Conservation (phyloP, 2,797 vertebrate species). For the Acanthiza pusilla region DNA sequence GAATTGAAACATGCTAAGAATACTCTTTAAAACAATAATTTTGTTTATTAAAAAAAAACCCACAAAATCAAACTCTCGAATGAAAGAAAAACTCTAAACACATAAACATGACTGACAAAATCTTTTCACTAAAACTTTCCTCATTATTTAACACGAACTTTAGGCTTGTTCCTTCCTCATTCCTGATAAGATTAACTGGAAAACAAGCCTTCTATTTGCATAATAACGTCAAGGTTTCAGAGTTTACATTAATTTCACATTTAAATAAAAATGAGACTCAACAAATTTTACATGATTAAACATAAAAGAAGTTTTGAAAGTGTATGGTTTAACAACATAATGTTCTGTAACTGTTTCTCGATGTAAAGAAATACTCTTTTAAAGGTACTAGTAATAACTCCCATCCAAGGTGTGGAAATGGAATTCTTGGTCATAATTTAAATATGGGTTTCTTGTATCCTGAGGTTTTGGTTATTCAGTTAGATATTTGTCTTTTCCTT, state of each 20-base stretch:
- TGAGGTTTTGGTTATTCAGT: background rate
- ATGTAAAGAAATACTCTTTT: background rate
- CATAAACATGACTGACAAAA: background rate
- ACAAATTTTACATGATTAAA: background rate
- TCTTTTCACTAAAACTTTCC: background rate
- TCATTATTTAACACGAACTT: background rate
- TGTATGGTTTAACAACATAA: background rate
- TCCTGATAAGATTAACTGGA: background rate
- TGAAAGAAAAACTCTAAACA: background rate
- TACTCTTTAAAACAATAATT: background rate
- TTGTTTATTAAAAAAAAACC: fast-evolving
- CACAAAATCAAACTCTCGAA: background rate
- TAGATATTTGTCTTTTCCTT: background rate
- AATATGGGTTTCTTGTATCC: background rate
- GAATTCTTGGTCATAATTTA: background rate
- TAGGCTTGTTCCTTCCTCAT: background rate
- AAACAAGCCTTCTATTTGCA: background rate
- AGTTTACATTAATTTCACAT: background rate
- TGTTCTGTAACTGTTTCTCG: background rate
- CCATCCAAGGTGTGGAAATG: background rate
- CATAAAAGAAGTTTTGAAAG: background rate
- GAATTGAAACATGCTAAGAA: background rate
- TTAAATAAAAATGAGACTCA: background rate
- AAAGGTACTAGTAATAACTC: background rate
- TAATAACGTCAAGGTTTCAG: background rate